Conservation (phyloP, 2,113 vertebrate genomes). For the Tragelaphus imberbis region DNA sequence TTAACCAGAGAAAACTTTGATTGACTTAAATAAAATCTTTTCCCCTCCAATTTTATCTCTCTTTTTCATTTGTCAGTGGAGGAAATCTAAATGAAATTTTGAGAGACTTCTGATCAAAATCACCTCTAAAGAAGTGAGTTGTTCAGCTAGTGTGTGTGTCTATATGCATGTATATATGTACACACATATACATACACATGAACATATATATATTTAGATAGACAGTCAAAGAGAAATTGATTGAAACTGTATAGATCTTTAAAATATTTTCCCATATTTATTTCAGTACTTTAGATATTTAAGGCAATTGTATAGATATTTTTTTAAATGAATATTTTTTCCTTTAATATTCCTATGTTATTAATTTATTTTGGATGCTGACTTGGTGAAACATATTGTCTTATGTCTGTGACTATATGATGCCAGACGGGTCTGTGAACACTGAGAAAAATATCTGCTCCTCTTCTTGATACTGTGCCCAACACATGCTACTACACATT, state of each 20-base stretch:
- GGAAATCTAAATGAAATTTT: conserved; percentile 18
- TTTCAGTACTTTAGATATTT: background rate
- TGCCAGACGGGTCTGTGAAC: background rate
- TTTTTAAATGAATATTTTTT: background rate
- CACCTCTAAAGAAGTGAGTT: background rate
- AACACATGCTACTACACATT: background rate
- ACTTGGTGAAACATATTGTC: background rate
- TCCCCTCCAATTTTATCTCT: background rate
- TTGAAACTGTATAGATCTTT: background rate
- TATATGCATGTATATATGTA: no score
- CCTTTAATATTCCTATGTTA: background rate
- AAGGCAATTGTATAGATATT: background rate
- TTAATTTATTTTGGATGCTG: background rate
- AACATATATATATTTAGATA: background rate
- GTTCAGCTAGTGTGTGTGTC: background rate
- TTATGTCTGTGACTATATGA: background rate
- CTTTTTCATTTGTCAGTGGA: background rate
- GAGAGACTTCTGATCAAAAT: background rate
- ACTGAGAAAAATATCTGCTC: background rate
- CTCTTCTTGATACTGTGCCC: background rate
- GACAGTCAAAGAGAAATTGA: background rate
- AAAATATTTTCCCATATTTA: background rate
- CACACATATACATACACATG: background rate
- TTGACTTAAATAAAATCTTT: background rate
- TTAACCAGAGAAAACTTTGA: background rate